Conservation (phyloP, 2,888 invertebrate species). For the Mesochorus sp. region DNA sequence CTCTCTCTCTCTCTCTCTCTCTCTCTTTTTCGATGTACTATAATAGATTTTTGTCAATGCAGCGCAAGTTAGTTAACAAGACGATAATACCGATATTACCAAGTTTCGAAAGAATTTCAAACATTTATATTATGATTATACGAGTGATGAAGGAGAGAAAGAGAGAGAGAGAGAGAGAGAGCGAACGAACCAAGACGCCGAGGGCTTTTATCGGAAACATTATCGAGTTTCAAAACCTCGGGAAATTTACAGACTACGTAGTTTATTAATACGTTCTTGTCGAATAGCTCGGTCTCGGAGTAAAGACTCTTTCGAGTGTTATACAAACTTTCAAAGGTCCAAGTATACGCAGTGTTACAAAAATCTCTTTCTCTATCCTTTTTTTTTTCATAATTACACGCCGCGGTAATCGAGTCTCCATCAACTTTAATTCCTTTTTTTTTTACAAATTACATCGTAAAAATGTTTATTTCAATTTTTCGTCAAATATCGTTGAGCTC, state of each 20-base stretch:
- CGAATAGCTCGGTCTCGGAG: background rate
- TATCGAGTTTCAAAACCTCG: constrained; percentile 24
- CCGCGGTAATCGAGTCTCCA: background rate
- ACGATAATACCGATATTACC: background rate
- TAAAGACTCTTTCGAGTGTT: background rate
- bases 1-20: too few species aligned
- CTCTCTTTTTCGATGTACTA: background rate
- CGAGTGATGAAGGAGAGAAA: background rate
- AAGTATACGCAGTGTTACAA: background rate
- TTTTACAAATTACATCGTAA: too few species aligned
- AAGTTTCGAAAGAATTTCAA: background rate
- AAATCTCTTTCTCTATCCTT: background rate
- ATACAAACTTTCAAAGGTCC: background rate
- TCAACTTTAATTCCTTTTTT: too few species aligned
- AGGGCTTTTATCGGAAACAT: constrained; percentile 11
- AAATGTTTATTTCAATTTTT: too few species aligned
- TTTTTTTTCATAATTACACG: too few species aligned
- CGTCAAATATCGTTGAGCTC: too few species aligned
- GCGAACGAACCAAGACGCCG: background rate
- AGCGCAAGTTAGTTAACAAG: background rate
- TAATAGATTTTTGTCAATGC: background rate
- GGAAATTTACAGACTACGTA: constrained; percentile 30
- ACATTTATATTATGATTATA: constrained; percentile 1
- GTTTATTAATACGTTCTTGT: background rate
- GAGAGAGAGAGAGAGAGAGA: too few species aligned